A percentile compares a stretch with the other conserved stretches of the same genome.
These are phyloP conservation scores for Olivierus martensii DNA, from an alignment of 1,140 invertebrate species.

Conservation along the genomic window DNA sequence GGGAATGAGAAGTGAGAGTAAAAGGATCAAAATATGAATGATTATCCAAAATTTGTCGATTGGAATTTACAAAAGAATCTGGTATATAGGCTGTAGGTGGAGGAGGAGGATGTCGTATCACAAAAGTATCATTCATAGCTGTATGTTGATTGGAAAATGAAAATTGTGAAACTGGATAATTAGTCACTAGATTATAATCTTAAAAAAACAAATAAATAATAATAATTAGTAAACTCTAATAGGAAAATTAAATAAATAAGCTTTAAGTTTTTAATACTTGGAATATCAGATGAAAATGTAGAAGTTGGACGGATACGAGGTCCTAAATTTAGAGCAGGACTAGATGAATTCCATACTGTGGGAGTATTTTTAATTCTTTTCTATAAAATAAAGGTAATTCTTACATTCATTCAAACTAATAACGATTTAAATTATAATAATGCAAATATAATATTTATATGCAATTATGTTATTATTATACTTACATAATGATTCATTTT, in stretches of 20 bases:
- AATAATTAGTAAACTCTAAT: too few species aligned
- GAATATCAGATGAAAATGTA: background rate
- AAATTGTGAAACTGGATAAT: background rate
- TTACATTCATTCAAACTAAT: too few species aligned
- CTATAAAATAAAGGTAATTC: background rate
- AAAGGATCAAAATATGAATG: too few species aligned
- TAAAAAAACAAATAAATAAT: too few species aligned
- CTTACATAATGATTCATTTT: too few species aligned
- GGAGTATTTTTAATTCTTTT: background rate
- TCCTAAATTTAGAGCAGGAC: background rate
- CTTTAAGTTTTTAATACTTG: background rate
- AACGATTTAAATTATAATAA: too few species aligned
- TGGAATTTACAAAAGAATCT: conserved; percentile 6
- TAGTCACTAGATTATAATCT: too few species aligned
- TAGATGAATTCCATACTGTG: background rate
- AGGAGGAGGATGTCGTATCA: conserved; percentile 6
- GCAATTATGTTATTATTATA: too few species aligned
- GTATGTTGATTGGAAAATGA: background rate
- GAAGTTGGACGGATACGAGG: background rate
- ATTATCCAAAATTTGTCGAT: background rate
- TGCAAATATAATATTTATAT: too few species aligned
- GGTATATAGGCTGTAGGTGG: background rate
- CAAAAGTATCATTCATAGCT: background rate
- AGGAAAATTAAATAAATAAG: background rate
- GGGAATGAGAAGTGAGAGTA: background rate